phyloP scores from a whole-genome alignment of 2,888 invertebrate genomes.

The Eupithecia pulchellata region DNA sequence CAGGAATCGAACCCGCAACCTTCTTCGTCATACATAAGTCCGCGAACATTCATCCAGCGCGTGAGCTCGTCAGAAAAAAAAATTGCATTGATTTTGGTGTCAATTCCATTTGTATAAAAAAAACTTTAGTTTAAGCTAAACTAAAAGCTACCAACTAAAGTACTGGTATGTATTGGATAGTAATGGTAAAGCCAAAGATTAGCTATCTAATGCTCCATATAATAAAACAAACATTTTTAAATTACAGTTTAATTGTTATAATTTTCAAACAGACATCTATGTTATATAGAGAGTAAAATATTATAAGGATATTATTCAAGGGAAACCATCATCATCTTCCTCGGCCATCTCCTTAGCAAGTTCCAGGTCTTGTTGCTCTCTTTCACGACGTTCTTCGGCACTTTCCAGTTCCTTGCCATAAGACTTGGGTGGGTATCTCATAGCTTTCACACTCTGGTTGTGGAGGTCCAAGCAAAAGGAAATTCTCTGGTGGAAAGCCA shows the following conservation, averaged over 20 bases:
- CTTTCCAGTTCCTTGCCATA: conserved; percentile 99
- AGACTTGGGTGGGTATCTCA: conserved; percentile 99
- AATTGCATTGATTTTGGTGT: too few relatives aligned
- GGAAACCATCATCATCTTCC: conserved; percentile 97
- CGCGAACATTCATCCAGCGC: too few relatives aligned
- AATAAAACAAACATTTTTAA: conserved; percentile 27
- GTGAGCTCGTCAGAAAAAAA: too few relatives aligned
- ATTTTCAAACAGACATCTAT: conserved; percentile 53
- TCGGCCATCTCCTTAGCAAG: conserved; percentile 99
- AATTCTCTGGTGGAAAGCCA: conserved; percentile 98
- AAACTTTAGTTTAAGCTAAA: too few relatives aligned
- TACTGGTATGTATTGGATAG: too few relatives aligned
- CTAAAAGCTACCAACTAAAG: too few relatives aligned
- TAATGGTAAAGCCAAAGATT: too few relatives aligned
- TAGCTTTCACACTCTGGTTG: conserved; percentile 99
- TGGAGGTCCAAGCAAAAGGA: conserved; percentile 98
- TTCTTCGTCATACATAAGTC: too few relatives aligned
- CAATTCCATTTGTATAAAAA: too few relatives aligned
- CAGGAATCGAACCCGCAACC: too few relatives aligned
- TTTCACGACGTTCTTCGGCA: conserved; percentile 97
- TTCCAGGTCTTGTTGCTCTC: conserved; percentile 99
- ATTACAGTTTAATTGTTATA: conserved; percentile 40
- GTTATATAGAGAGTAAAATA: conserved; percentile 47
- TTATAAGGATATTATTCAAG: conserved; percentile 59
- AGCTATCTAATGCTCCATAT: not conserved